Evolutionary conservation across 2,113 vertebrate species (phyloP).

Genomic region (Scolopax mira): DNA sequence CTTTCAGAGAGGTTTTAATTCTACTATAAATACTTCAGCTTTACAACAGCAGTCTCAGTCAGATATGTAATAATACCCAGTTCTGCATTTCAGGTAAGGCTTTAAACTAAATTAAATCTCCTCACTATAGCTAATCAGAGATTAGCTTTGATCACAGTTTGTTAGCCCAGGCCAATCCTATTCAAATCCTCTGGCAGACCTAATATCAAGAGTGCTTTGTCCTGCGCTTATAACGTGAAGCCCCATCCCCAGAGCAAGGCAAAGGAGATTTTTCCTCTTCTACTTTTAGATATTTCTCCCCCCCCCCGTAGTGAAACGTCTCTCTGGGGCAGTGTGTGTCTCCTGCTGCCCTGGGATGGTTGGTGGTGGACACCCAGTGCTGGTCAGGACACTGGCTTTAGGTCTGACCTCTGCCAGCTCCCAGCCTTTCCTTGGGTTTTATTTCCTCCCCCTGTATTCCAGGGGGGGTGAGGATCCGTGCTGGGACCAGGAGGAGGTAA

Average conservation of each 20-base stretch:
- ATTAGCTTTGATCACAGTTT: conserved; percentile 49
- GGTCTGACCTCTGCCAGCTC: fast-evolving
- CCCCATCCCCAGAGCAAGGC: not conserved
- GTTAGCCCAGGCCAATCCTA: conserved; percentile 41
- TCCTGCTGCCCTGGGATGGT: not conserved
- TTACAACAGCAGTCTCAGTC: not conserved
- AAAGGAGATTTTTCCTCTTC: not conserved
- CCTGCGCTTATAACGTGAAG: fast-evolving
- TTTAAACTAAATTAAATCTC: conserved; percentile 47
- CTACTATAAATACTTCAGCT: conserved; percentile 27
- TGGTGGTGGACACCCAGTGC: not conserved
- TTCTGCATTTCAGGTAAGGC: conserved; percentile 56
- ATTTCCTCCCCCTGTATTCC: not conserved
- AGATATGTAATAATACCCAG: conserved; percentile 13
- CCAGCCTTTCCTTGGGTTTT: not conserved
- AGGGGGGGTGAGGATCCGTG: fast-evolving
- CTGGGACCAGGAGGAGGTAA: not conserved
- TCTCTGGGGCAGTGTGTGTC: fast-evolving
- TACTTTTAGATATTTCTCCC: fast-evolving
- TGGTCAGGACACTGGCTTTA: not conserved
- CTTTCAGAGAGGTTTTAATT: conserved; percentile 40
- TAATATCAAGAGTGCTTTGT: not conserved
- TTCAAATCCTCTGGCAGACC: conserved; percentile 6
- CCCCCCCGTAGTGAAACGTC: fast-evolving
- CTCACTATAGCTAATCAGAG: conserved; percentile 56